Evolutionary conservation across 2,797 vertebrate genomes (phyloP), one percentile per base, ranked within the genome.

Genomic region (Myoxocephalus aenaeus): DNA sequence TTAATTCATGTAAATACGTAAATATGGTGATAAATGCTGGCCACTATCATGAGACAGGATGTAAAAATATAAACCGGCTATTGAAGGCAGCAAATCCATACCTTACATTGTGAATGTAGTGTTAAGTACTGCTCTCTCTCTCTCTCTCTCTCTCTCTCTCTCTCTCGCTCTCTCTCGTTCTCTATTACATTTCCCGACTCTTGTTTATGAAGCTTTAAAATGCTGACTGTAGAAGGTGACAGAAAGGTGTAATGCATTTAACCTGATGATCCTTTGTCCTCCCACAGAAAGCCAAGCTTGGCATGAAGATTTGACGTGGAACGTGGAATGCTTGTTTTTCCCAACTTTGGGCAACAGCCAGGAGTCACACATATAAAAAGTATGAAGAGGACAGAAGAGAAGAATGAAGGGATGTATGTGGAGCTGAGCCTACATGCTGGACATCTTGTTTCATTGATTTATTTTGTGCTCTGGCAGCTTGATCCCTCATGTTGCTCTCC

Each of bases 211-310:
- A 38, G 15, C 29, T 15, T 48, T 40, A 14, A 1, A 5, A 15
- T 34, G 40, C 38, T 57, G 29, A 42, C 22, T 32, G 12, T n/a
- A 51, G 17, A 18, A 46, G 27, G 38, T 59, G 12, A 46, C 20
- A 15, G 34, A 29, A 3, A 58, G 2, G 2, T 73, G 6, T n/a
- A 42, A 2, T 67, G 20, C 13, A 27, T 5, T 63, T 65, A 75
- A 75, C 15, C 5, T 74, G 12, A 5, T 32, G 0, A 50, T 77
- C 40, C 27, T 32, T 25, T 76, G 9, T 78, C 51, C 51, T 70
- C 79, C 89, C 86, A 90, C 95, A 99, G 97, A 99, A 99, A 97
- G 97, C 97, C 79, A 98, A 98, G 91, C 96, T 98, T 88, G 97
- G 96, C 77, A 97, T 98, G 97, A 98, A 99, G 94, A 98, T 96